phyloP scores from a whole-genome alignment of 2,113 vertebrate genomes.

The Rhabdornis inornatus region DNA sequence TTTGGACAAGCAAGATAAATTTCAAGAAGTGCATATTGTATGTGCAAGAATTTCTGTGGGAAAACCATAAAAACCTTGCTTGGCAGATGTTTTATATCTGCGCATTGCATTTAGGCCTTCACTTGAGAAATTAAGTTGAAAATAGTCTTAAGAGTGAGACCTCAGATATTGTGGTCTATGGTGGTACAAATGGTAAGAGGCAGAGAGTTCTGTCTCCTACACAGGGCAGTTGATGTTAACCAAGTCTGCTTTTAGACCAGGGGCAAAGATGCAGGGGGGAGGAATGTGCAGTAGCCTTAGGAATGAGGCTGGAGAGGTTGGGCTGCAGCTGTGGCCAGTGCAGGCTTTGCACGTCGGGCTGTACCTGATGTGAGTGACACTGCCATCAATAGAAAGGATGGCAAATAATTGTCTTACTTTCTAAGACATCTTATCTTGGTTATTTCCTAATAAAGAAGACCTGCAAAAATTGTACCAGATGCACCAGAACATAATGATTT shows the following conservation, averaged over 20 bases:
- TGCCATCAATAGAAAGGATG: background rate
- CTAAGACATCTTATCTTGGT: background rate
- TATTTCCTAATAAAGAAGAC: background rate
- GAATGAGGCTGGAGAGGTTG: background rate
- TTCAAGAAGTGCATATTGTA: background rate
- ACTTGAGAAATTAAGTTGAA: background rate
- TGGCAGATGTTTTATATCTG: background rate
- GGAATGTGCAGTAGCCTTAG: background rate
- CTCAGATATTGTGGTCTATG: background rate
- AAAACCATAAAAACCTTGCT: background rate
- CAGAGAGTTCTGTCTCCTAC: background rate
- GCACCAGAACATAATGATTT: background rate
- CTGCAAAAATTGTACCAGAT: background rate
- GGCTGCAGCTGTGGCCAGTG: background rate
- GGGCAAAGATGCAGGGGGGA: background rate
- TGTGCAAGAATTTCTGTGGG: background rate
- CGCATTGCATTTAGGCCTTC: background rate
- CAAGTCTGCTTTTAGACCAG: background rate
- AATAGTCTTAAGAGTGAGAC: background rate
- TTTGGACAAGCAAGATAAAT: background rate
- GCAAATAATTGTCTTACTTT: background rate
- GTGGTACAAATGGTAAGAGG: background rate
- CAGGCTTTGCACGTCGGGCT: background rate
- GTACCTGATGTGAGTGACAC: fast-evolving
- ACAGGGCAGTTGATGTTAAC: background rate